Evolutionary conservation across 1,140 invertebrate genomes (phyloP).

Genomic region (Daktulosphaira vitifoliae): DNA sequence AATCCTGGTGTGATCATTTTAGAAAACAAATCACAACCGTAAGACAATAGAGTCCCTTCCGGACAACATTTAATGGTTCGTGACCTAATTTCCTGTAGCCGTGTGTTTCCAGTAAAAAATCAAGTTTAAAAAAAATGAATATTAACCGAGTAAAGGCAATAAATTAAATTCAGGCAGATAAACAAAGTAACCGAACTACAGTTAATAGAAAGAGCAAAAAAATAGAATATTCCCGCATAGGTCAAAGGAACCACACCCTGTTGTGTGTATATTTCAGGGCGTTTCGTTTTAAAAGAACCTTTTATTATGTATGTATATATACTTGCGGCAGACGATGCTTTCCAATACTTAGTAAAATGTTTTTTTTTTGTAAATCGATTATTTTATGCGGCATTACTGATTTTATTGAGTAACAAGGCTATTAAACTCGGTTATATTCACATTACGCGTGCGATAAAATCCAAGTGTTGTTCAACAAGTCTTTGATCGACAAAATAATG

Average conservation of each 20-base stretch:
- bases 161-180: constrained; percentile 13
- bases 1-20: too few relatives aligned
- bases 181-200: constrained; percentile 25
- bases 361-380: constrained; percentile 7
- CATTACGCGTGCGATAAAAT: neutral
- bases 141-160: constrained; percentile 7
- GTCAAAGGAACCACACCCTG: constrained; percentile 32
- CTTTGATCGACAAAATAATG: neutral
- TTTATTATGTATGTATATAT: constrained; percentile 17
- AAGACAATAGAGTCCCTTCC: constrained; percentile 24
- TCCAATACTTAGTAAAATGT: constrained; percentile 27
- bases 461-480: neutral
- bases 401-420: too few relatives aligned
- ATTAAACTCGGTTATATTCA: too few relatives aligned
- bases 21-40: too few relatives aligned
- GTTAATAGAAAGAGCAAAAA: constrained; percentile 19
- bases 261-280: constrained; percentile 30
- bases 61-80: constrained; percentile 8
- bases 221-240: constrained; percentile 28
- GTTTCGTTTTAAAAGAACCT: constrained; percentile 23
- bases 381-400: neutral
- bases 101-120: constrained; percentile 7
- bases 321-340: neutral
- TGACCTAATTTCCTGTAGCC: constrained; percentile 6
- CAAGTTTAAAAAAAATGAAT: constrained; percentile 25